phyloP scores from a whole-genome alignment of 2,113 vertebrate species.

The Seriola rivoliana region DNA sequence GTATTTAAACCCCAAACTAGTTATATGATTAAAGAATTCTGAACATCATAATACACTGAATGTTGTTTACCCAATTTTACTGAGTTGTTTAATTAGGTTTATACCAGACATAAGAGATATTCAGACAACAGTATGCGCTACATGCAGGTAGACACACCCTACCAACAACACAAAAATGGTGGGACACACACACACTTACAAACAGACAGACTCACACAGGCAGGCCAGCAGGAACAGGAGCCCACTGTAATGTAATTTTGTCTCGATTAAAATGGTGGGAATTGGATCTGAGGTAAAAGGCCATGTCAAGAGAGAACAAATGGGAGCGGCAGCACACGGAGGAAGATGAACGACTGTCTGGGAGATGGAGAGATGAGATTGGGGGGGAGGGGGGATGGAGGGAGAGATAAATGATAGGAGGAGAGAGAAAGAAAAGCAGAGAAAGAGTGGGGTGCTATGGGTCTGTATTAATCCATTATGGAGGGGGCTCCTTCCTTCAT shows the following conservation, averaged over 20 bases:
- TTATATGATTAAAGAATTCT: neutral
- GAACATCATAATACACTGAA: neutral
- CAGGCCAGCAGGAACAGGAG: conserved; percentile 52
- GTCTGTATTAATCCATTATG: conserved; percentile 71
- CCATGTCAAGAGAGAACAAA: conserved; percentile 80
- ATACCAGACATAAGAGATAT: neutral
- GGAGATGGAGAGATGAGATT: conserved; percentile 73
- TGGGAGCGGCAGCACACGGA: conserved; percentile 62
- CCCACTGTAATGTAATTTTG: conserved; percentile 74
- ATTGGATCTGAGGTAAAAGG: conserved; percentile 84
- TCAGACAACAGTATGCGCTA: neutral
- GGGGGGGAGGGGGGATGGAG: conserved; percentile 43
- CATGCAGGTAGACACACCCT: conserved; percentile 30
- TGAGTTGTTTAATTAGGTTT: too few relatives aligned
- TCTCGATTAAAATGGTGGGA: conserved; percentile 81
- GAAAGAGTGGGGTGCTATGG: conserved; percentile 23
- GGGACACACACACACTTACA: conserved; percentile 17
- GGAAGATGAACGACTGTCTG: conserved; percentile 81
- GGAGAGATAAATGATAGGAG: conserved; percentile 36
- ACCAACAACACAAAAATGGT: conserved; percentile 34
- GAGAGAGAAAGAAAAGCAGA: neutral
- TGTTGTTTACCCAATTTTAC: neutral
- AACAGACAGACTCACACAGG: conserved; percentile 16
- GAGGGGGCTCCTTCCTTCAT: conserved; percentile 44
- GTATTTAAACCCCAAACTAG: neutral